phyloP scores from a whole-genome alignment of 2,113 vertebrate genomes.

The Penelope pileata region DNA sequence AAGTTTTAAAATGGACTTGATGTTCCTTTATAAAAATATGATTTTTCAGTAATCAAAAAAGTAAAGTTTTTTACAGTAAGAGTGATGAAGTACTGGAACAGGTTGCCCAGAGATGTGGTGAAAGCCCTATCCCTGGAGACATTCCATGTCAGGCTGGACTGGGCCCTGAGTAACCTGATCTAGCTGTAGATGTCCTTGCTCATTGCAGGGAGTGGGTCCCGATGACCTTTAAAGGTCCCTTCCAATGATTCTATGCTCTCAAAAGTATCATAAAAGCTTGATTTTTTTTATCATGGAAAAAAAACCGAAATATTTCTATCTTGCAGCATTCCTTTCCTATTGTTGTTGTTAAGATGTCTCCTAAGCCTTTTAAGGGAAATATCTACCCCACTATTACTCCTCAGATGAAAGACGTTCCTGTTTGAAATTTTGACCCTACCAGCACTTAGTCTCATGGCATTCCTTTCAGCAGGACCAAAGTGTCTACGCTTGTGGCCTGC shows the following conservation, averaged over 20 bases:
- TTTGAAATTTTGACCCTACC: too few relatives aligned
- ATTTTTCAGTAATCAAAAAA: background rate
- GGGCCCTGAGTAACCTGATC: too few relatives aligned
- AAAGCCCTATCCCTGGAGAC: too few relatives aligned
- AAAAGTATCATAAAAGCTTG: background rate
- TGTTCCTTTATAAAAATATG: background rate
- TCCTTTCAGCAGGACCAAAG: background rate
- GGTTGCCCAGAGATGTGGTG: too few relatives aligned
- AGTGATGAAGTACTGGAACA: too few relatives aligned
- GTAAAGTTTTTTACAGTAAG: too few relatives aligned
- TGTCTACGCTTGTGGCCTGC: fast-evolving
- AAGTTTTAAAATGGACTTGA: background rate
- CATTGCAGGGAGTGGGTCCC: too few relatives aligned
- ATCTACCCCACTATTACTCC: background rate
- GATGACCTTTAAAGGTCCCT: too few relatives aligned
- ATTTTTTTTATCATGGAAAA: background rate
- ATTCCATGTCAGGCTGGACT: too few relatives aligned
- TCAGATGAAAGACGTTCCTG: background rate
- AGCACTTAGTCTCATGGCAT: background rate
- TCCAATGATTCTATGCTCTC: too few relatives aligned
- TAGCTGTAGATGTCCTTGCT: too few relatives aligned
- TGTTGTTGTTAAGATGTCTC: background rate
- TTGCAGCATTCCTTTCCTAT: background rate
- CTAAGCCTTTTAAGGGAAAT: background rate
- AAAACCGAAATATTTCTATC: background rate